Base-by-base conservation (phyloP, 2,888 invertebrate species). In the Eupithecia inturbata region DNA sequence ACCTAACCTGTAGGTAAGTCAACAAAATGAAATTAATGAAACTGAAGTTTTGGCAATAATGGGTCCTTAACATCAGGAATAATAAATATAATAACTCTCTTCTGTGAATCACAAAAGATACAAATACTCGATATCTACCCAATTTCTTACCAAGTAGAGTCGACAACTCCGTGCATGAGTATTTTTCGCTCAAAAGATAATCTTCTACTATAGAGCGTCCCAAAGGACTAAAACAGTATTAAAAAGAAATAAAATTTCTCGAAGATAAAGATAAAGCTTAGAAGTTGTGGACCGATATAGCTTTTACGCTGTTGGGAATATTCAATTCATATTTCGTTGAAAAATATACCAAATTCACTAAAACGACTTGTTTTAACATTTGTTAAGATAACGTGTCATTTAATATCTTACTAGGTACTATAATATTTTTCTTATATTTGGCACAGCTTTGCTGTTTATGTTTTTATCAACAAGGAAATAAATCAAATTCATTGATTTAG, bases 201-300 rank as follows among this genome's bases (percentile, higher is more conserved):
- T 64, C 33, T 39, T 36, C 63, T 31, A 36, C 33, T 31, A 39
- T 19, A 22, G 5, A 64, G 36, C 22, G 22, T 66, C 39, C 22
- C 66, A 64, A 70, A 57, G 60, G 60, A 71, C 67, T 67, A 67
- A 39, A 60, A 67, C 60, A 67, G 67, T 71, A 67, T 60, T 67
- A 71, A 41, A 36, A 68, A 45, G 66, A 74, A 70, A 73, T 72
- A 75, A 73, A 45, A 75, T 71, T 72, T 73, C 71, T 70, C 71
- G 68, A 62, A 69, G 72, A 78, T 72, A 71, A n/a, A 74, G 74
- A 73, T 76, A 75, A 39, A 73, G 75, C 73, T 75, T 70, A 41
- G 72, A 77, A 78, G 72, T 75, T 73, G 71, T 76, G 72, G 76
- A 45, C 53, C 75, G 75, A 75, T 72, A 72, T 73, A 68, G 68